phyloP scores from a whole-genome alignment of 2,888 invertebrate genomes.

The Psylliodes chrysocephalus region DNA sequence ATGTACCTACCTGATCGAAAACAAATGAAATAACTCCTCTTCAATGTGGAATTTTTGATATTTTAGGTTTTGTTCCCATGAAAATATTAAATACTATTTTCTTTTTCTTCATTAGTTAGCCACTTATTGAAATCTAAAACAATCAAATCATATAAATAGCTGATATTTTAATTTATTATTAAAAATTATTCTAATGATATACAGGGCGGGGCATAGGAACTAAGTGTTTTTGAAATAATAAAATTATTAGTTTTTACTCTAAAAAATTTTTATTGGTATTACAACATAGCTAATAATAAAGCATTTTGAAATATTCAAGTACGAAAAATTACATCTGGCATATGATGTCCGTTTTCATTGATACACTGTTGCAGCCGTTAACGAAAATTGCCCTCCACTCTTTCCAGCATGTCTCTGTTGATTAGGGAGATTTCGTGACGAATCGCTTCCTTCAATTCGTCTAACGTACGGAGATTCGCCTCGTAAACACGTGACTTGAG shows the following conservation, averaged over 20 bases:
- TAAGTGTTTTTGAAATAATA: too few relatives aligned
- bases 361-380: too few relatives aligned
- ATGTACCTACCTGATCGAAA: conserved; percentile 5
- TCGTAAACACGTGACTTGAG: conserved; percentile 21
- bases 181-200: too few relatives aligned
- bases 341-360: too few relatives aligned
- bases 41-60: not conserved
- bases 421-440: too few relatives aligned
- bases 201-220: too few relatives aligned
- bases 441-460: conserved; percentile 23
- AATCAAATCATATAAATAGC: too few relatives aligned
- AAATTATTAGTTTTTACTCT: too few relatives aligned
- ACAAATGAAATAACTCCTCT: not conserved
- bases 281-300: too few relatives aligned
- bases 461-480: conserved; percentile 18
- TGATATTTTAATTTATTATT: not conserved
- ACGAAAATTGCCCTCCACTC: not conserved
- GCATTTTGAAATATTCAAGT: too few relatives aligned
- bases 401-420: not conserved
- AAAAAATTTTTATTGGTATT: too few relatives aligned
- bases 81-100: not conserved
- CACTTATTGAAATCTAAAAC: not conserved
- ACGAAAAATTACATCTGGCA: too few relatives aligned
- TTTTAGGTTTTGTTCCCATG: not conserved
- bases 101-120: conserved; percentile 1